Evolutionary conservation across 2,888 invertebrate genomes (phyloP).

Genomic region (Ceriagrion tenellum): DNA sequence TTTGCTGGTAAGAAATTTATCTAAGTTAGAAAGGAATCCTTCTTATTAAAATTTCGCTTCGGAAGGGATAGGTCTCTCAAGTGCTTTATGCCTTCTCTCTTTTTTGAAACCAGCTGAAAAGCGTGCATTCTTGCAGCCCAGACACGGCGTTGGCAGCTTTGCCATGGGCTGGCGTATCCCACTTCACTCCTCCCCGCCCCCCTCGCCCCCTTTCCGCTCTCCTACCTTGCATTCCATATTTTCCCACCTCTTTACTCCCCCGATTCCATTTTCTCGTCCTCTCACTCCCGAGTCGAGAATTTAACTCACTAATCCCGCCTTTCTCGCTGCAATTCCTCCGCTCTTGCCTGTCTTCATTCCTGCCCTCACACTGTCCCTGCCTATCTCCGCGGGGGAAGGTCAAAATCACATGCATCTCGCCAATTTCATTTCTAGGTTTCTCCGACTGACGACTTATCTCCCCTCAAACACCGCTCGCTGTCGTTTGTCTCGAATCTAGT

Average conservation of each 20-base stretch:
- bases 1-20: too few relatives aligned
- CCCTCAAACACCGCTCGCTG: too few relatives aligned
- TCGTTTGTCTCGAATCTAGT: too few relatives aligned
- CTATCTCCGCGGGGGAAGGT: neutral
- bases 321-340: neutral
- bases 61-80: neutral
- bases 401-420: neutral
- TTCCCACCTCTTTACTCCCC: neutral
- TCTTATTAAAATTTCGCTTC: too few relatives aligned
- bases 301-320: neutral
- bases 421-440: too few relatives aligned
- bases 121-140: constrained; percentile 20
- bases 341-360: too few relatives aligned
- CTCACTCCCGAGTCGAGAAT: neutral
- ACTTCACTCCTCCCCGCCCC: neutral
- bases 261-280: neutral
- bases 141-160: neutral
- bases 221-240: neutral
- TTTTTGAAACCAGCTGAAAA: neutral
- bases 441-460: too few relatives aligned
- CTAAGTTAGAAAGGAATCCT: too few relatives aligned
- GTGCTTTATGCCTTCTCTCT: neutral
- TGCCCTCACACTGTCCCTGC: too few relatives aligned
- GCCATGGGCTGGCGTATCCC: neutral
- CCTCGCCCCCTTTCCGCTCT: too few relatives aligned